Conservation (phyloP, 1,140 invertebrate species). For the Tetragnatha versicolor region DNA sequence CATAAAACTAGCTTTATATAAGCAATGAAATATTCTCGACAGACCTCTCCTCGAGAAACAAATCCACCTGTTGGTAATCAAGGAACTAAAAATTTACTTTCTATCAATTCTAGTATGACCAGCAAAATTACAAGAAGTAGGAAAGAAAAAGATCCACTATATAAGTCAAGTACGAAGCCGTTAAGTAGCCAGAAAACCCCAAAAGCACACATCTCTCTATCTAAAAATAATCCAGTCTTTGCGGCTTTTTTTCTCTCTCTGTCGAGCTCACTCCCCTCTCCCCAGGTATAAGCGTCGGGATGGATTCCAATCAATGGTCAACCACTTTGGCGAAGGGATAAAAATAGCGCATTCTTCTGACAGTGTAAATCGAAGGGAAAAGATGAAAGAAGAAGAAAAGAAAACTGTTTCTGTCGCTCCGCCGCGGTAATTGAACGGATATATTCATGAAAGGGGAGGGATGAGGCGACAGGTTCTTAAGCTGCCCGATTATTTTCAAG, state of each 20-base stretch:
- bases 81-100: no score
- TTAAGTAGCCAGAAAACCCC: constrained; percentile 8
- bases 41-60: no score
- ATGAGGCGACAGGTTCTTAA: no score
- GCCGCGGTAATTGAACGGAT: neutral
- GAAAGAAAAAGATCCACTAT: neutral
- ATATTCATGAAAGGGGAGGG: no score
- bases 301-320: constrained; percentile 19
- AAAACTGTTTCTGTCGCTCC: neutral
- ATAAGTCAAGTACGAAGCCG: neutral
- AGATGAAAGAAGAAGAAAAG: constrained; percentile 9
- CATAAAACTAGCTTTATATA: no score
- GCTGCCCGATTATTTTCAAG: no score
- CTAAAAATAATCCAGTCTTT: constrained; percentile 27
- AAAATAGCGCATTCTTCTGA: constrained; percentile 25
- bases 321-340: constrained; percentile 12
- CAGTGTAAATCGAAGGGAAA: neutral
- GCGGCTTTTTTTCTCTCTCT: constrained; percentile 1
- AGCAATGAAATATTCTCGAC: no score
- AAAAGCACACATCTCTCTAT: neutral
- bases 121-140: no score
- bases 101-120: no score
- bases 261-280: neutral
- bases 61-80: no score
- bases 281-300: neutral